Conservation (phyloP, 2,797 vertebrate species). For the Micrastur ruficollis region DNA sequence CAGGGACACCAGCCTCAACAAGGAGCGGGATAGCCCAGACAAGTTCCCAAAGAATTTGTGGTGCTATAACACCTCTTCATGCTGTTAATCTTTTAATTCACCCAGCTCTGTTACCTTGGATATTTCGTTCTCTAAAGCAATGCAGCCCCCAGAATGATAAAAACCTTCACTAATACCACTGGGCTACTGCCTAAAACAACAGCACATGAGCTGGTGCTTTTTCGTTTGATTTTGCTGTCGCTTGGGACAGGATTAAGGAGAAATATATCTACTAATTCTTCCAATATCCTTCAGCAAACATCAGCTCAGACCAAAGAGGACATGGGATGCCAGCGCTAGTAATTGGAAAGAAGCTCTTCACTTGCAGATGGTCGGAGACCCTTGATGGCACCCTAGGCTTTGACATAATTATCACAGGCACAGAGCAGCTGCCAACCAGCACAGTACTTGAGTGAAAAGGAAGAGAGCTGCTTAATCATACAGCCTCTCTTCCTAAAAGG, state of each 20-base stretch:
- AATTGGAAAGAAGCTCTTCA: not conserved
- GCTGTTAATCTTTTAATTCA: conserved; percentile 79
- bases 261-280: conserved; percentile 27
- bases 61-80: conserved; percentile 42
- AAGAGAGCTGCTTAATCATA: not conserved
- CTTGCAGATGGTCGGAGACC: conserved; percentile 40
- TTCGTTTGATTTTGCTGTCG: conserved; percentile 12
- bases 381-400: conserved; percentile 15
- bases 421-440: not conserved
- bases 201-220: not conserved
- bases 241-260: conserved; percentile 41
- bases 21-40: not conserved
- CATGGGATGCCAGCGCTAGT: not conserved
- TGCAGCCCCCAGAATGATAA: not conserved
- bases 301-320: not conserved
- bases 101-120: conserved; percentile 69
- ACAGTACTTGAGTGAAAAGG: not conserved
- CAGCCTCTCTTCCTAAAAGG: not conserved
- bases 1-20: not conserved
- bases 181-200: conserved; percentile 57
- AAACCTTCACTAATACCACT: not conserved
- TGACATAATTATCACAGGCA: not conserved
- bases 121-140: conserved; percentile 51
- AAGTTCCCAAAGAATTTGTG: not conserved
- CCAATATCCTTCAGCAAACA: conserved; percentile 50